These are phyloP conservation scores for Salpingus planirostris DNA, from an alignment of 2,888 invertebrate genomes.

Conservation along the genomic window DNA sequence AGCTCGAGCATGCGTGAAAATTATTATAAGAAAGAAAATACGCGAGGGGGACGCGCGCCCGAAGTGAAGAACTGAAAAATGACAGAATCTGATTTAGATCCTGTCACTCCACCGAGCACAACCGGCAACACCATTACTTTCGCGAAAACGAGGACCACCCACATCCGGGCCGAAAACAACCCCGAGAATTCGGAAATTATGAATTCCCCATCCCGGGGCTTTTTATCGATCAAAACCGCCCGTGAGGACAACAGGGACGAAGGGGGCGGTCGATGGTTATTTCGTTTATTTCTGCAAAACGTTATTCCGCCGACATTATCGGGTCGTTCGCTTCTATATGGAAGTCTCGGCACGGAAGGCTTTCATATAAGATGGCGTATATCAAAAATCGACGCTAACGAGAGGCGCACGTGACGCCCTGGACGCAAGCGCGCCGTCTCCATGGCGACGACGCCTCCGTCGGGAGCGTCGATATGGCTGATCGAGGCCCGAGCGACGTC, in stretches of 20 bases:
- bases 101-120: too few species aligned
- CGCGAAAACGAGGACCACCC: too few species aligned
- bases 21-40: conserved; percentile 40
- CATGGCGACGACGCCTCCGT: conserved; percentile 38
- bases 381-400: conserved; percentile 44
- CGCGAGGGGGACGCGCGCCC: conserved; percentile 19
- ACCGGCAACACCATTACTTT: too few species aligned
- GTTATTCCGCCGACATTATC: conserved; percentile 13
- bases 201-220: too few species aligned
- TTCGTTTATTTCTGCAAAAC: conserved; percentile 10
- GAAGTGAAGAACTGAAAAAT: conserved; percentile 26
- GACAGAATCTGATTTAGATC: conserved; percentile 32
- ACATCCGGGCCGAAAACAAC: too few species aligned
- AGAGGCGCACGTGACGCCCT: conserved; percentile 36
- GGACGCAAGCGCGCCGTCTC: conserved; percentile 33
- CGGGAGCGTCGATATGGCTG: conserved; percentile 41
- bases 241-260: too few species aligned
- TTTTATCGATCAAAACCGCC: too few species aligned
- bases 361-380: conserved; percentile 42
- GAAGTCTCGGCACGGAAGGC: conserved; percentile 11
- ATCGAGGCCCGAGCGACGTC: too few species aligned
- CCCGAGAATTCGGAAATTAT: too few species aligned
- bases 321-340: conserved; percentile 12
- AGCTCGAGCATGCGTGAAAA: conserved; percentile 42
- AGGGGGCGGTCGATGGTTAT: too few species aligned